phyloP scores from a whole-genome alignment of 2,888 invertebrate genomes.

The Nephrotoma flavescens region DNA sequence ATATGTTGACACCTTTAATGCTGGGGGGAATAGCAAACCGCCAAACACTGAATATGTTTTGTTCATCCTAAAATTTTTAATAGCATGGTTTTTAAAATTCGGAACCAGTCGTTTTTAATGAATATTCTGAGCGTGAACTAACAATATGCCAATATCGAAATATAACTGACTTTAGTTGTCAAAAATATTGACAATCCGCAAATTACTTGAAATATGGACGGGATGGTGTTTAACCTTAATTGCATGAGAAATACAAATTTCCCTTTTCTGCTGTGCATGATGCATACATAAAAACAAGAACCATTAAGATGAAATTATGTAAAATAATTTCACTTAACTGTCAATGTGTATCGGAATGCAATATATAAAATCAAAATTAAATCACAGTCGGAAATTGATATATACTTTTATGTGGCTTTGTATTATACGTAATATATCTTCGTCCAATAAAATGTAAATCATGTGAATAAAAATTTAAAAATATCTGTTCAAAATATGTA shows the following conservation, averaged over 20 bases:
- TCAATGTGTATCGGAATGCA: background rate
- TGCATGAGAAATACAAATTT: background rate
- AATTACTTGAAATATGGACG: background rate
- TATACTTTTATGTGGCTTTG: background rate
- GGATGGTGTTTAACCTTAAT: background rate
- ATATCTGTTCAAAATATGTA: background rate
- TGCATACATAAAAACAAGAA: background rate
- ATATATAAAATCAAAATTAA: background rate
- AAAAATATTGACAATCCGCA: too few relatives aligned
- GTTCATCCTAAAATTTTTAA: too few relatives aligned
- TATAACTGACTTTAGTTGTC: too few relatives aligned
- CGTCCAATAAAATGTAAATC: background rate
- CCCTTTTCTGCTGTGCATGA: background rate
- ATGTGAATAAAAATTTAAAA: background rate
- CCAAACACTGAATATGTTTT: too few relatives aligned
- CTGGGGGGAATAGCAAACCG: too few relatives aligned
- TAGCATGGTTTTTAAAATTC: too few relatives aligned
- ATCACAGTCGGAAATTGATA: background rate
- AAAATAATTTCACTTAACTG: background rate
- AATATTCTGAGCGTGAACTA: too few relatives aligned
- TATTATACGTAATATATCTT: background rate
- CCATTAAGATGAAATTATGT: background rate
- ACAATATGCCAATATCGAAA: too few relatives aligned
- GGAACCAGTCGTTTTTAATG: too few relatives aligned
- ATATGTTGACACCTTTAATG: too few relatives aligned